These are phyloP conservation scores for Passer domesticus DNA, from an alignment of 2,113 vertebrate genomes.

Conservation along the genomic window DNA sequence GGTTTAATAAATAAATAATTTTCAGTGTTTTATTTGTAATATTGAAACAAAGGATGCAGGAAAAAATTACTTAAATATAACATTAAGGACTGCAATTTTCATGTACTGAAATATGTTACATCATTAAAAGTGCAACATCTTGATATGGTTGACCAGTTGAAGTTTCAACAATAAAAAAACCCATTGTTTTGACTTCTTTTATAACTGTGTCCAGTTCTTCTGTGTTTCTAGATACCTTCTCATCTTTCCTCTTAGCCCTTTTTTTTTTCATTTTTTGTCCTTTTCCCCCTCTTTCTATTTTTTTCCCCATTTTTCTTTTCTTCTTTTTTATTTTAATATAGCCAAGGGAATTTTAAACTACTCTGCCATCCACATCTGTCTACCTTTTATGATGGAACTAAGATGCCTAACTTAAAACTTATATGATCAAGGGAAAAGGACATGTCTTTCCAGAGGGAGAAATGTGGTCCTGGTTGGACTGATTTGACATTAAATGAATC, in stretches of 20 bases:
- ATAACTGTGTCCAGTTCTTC: not conserved
- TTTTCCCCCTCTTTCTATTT: rapidly evolving
- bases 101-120: rapidly evolving
- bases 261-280: not conserved
- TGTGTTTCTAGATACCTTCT: not conserved
- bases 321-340: not conserved
- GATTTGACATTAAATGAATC: not conserved
- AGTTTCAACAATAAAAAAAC: not conserved
- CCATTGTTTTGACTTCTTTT: not conserved
- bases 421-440: not conserved
- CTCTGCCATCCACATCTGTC: not conserved
- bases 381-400: not conserved
- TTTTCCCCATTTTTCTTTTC: rapidly evolving
- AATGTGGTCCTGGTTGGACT: not conserved
- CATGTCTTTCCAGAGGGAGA: not conserved
- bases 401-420: not conserved
- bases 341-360: not conserved
- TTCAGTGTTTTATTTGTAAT: not conserved
- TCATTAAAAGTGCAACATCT: not conserved
- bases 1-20: not conserved
- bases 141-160: not conserved
- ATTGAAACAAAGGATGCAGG: not conserved
- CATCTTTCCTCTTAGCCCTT: rapidly evolving
- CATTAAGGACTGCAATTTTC: not conserved
- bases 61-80: not conserved